Percentiles rank a stretch among this genome's conserved stretches.
phyloP scores from a whole-genome alignment of 2,113 vertebrate species.

The Dinomys branickii region DNA sequence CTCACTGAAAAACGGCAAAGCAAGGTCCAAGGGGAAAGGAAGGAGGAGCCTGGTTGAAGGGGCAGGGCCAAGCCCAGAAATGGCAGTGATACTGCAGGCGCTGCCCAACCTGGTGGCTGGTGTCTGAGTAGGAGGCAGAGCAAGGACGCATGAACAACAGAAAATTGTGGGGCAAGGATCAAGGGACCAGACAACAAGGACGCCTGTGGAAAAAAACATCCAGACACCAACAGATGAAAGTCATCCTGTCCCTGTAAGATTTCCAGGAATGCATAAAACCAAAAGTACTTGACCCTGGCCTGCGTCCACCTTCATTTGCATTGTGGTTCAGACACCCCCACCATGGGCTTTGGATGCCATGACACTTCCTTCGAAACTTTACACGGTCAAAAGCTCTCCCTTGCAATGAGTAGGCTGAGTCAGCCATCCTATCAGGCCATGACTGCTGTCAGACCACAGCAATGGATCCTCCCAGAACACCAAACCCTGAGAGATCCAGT shows the following conservation, averaged over 20 bases:
- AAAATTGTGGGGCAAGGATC: neutral
- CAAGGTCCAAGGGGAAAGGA: too few species aligned
- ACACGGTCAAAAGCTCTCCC: neutral
- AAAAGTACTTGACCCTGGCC: neutral
- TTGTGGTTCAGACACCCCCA: neutral
- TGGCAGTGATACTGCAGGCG: accelerated
- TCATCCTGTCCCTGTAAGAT: neutral
- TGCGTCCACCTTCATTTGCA: neutral
- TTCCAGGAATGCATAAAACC: neutral
- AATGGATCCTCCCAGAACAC: neutral
- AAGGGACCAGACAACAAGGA: neutral
- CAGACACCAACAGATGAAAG: neutral
- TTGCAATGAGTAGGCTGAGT: neutral
- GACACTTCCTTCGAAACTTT: neutral
- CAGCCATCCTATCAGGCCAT: neutral
- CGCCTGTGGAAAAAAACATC: neutral
- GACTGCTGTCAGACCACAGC: neutral
- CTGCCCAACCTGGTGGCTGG: accelerated
- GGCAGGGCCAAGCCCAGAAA: neutral
- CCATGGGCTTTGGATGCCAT: neutral
- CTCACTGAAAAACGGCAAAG: neutral
- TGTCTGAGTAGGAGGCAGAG: neutral
- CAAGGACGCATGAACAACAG: neutral
- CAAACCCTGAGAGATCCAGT: neutral
- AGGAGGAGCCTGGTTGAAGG: neutral